Base-by-base conservation (phyloP, 2,888 invertebrate genomes). In the Drepana falcataria region DNA sequence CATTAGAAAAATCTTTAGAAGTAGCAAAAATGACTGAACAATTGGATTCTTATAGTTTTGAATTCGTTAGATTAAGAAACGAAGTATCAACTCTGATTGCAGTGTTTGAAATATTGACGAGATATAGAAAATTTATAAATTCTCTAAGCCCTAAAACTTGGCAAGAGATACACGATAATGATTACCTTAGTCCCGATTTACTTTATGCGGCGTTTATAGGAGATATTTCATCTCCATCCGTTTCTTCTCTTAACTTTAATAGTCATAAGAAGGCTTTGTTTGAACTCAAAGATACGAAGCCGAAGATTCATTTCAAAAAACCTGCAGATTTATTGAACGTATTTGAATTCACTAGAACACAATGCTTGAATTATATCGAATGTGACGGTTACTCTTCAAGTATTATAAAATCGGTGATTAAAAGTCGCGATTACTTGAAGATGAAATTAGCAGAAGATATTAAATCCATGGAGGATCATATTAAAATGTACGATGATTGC, bases 291-390 rank as follows among this genome's bases (percentile, higher is more conserved):
- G 51, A 58, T 48, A 49, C 56, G 33, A 51, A 57, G 35, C 53
- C 56, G 3, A 49, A 58, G 37, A 35, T 73, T 3, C 77, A 65
- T 57, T 77, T 76, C 37, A 66, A 58, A 47, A 56, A 58, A 53
- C 73, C 77, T 7, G 55, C 52, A 35, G 59, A 73, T 54, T 51
- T 77, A 40, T 57, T 66, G 33, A n/a, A 49, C 3, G 51, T 69
- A 35, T 73, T 68, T 35, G 65, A 71, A 3, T 47, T 58, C 6
- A 37, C 69, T 5, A 57, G 68, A 34, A 58, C 59, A 5, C 73
- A 75, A 57, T 75, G 77, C 48, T 57, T 73, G 9, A 72, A 72
- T 54, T 76, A 76, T 41, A 66, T 77, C 66, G 55, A 69, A 58
- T 69, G 73, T 35, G 63, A 73, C 35, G 57, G 52, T 4, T 56